Conservation (phyloP, 1,140 invertebrate species). For the Drosophila neocordata region DNA sequence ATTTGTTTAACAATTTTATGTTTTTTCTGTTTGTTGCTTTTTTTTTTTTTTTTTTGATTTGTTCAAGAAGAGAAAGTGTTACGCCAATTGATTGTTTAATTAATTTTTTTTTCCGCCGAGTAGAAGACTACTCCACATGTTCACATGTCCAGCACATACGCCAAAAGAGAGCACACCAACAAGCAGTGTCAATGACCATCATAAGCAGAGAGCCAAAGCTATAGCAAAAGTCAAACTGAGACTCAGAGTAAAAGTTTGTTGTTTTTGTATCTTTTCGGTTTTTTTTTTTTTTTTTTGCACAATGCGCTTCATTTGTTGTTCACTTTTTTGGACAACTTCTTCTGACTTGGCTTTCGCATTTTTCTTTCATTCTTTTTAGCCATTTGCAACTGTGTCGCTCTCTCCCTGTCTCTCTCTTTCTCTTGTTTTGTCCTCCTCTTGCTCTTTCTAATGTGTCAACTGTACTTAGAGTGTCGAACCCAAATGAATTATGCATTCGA, state of each 20-base stretch:
- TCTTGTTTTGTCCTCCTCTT: background rate
- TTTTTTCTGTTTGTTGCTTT: constrained; percentile 51
- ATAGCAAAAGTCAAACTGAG: background rate
- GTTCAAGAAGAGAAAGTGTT: constrained; percentile 80
- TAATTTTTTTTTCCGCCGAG: constrained; percentile 63
- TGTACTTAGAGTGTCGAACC: constrained; percentile 56
- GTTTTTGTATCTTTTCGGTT: background rate
- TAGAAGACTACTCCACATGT: constrained; percentile 45
- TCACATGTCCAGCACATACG: constrained; percentile 28
- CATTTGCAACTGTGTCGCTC: constrained; percentile 61
- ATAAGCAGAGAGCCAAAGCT: constrained; percentile 19
- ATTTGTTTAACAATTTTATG: constrained; percentile 11
- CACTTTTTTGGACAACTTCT: constrained; percentile 63
- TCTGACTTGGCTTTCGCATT: constrained; percentile 34
- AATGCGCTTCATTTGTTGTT: constrained; percentile 75
- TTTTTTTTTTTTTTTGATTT: constrained; percentile 60
- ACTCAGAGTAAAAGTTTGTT: constrained; percentile 68
- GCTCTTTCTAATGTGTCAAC: constrained; percentile 65
- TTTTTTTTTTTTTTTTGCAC: constrained; percentile 30
- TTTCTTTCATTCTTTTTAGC: constrained; percentile 55
- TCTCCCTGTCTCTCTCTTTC: background rate
- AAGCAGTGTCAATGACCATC: constrained; percentile 52
- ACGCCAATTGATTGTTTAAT: constrained; percentile 81
- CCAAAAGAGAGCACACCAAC: background rate
- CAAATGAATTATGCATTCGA: constrained; percentile 75